A percentile compares a stretch with the other conserved stretches of the same genome.
Conservation (phyloP, 2,113 vertebrate genomes). For the Python bivittatus region DNA sequence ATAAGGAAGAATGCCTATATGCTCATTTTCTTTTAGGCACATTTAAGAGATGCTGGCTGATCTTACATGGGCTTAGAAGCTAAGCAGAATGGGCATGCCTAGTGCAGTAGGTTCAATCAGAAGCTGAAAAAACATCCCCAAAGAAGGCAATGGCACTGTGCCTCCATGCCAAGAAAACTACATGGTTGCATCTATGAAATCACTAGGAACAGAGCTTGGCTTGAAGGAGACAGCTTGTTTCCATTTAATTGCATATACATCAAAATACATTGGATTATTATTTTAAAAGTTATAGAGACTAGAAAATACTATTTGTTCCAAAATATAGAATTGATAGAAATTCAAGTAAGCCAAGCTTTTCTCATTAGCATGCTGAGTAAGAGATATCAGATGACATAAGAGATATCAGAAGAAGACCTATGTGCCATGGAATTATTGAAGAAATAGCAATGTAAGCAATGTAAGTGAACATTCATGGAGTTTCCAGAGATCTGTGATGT, state of each 20-base stretch:
- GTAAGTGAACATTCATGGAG: background rate
- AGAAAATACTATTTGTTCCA: background rate
- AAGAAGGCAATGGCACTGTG: background rate
- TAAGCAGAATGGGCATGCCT: background rate
- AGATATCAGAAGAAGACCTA: too few species aligned
- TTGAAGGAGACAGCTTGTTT: background rate
- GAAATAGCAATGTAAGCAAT: background rate
- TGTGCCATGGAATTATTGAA: background rate
- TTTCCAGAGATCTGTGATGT: background rate
- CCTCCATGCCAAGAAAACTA: background rate
- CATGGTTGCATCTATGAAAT: background rate
- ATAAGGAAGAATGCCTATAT: background rate
- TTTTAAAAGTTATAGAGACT: background rate
- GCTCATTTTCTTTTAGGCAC: background rate
- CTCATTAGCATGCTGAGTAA: background rate
- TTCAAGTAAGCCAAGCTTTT: background rate
- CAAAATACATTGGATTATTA: background rate
- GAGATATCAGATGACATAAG: background rate
- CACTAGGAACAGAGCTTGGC: background rate
- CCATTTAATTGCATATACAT: background rate
- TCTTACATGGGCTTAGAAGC: background rate
- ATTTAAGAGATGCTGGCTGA: background rate
- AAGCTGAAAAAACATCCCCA: background rate
- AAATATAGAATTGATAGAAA: background rate
- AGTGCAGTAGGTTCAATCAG: background rate